Evolutionary conservation across 2,888 invertebrate genomes (phyloP).

Genomic region (Andrena minutula): DNA sequence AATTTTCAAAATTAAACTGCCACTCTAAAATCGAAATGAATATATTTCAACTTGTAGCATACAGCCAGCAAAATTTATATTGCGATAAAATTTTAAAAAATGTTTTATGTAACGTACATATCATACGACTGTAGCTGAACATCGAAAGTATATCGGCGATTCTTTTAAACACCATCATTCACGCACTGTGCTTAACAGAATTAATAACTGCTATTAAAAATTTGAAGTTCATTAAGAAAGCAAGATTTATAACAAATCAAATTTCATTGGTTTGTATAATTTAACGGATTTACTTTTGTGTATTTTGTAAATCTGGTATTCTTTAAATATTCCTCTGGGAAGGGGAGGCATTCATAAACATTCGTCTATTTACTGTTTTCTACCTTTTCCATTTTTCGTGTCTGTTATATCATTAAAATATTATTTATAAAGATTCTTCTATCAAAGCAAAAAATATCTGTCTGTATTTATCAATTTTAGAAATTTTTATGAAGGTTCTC

Average conservation of each 20-base stretch:
- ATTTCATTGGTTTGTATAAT: neutral
- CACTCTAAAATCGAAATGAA: neutral
- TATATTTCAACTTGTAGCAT: neutral
- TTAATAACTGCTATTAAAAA: neutral
- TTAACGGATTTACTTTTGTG: neutral
- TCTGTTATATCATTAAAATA: neutral
- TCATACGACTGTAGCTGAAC: conserved; percentile 48
- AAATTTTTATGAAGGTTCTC: neutral
- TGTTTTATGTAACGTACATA: conserved; percentile 36
- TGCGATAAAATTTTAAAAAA: neutral
- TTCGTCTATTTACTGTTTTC: no score
- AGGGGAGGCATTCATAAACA: no score
- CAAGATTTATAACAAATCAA: neutral
- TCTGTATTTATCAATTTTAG: neutral
- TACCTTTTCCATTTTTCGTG: neutral
- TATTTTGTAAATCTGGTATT: neutral
- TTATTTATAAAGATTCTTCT: neutral
- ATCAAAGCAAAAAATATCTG: neutral
- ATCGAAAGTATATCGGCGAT: conserved; percentile 48
- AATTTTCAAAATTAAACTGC: neutral
- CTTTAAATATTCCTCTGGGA: no score
- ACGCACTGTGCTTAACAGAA: neutral
- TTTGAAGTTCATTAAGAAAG: no score
- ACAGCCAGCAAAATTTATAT: neutral
- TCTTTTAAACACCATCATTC: conserved; percentile 61